phyloP scores from a whole-genome alignment of 2,113 vertebrate species.

The Crotalus helleri region DNA sequence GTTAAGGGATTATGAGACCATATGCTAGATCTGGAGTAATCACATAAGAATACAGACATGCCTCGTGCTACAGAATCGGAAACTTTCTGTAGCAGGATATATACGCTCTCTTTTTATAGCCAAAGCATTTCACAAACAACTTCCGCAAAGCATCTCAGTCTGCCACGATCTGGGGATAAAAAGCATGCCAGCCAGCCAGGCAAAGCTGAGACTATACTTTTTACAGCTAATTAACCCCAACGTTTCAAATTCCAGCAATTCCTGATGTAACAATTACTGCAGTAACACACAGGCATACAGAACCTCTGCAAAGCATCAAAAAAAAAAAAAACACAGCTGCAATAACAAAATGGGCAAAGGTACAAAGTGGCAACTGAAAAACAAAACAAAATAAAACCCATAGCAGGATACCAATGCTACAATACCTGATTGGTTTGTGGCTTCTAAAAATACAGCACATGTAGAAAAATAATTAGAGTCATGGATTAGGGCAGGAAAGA shows the following conservation, averaged over 20 bases:
- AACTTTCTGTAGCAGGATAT: background rate
- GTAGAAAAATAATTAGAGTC: conserved; percentile 76
- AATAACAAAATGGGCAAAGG: conserved; percentile 56
- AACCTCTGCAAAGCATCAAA: conserved; percentile 59
- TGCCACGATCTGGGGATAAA: conserved; percentile 23
- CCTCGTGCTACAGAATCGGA: background rate
- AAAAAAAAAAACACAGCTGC: conserved; percentile 5
- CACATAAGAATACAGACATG: background rate
- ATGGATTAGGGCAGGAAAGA: conserved; percentile 71
- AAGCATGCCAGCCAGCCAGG: conserved; percentile 58
- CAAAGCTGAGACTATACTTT: conserved; percentile 51
- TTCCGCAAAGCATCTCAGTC: background rate
- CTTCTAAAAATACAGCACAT: conserved; percentile 83
- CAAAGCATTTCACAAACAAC: conserved; percentile 16
- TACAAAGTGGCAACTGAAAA: conserved; percentile 43
- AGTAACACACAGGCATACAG: conserved; percentile 51
- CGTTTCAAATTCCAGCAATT: conserved; percentile 32
- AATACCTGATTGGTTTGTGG: conserved; percentile 87
- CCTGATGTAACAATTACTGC: conserved; percentile 48
- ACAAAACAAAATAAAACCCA: background rate
- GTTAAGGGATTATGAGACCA: background rate
- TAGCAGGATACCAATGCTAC: conserved; percentile 73
- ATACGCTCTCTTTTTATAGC: background rate
- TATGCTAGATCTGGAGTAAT: background rate
- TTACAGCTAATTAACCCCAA: conserved; percentile 26